Conservation (phyloP, 2,797 vertebrate genomes). For the Spondyliosoma cantharus region DNA sequence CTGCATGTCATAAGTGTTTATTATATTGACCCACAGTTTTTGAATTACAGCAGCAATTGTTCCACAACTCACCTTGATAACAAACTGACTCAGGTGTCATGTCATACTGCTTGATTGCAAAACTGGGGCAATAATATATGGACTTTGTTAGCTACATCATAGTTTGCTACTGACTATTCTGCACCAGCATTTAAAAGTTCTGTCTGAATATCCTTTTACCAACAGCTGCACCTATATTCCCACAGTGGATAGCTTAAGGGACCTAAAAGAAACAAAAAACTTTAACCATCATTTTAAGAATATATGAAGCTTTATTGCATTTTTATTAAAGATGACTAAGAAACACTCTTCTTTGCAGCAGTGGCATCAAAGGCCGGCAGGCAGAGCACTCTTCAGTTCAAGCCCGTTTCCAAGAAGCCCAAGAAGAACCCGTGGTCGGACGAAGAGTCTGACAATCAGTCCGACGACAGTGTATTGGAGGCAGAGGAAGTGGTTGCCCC, state of each 20-base stretch:
- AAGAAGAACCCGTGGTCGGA: slow-evolving; percentile 87
- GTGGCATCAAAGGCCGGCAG: slow-evolving; percentile 80
- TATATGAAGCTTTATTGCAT: background rate
- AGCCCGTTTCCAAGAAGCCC: slow-evolving; percentile 83
- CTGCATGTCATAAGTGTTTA: background rate
- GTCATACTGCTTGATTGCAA: background rate
- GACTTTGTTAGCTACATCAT: background rate
- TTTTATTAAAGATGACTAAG: background rate
- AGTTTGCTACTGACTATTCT: background rate
- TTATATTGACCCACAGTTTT: background rate
- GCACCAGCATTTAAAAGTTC: background rate
- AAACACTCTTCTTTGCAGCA: slow-evolving; percentile 29
- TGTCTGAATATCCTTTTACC: too few relatives aligned
- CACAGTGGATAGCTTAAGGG: background rate
- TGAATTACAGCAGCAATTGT: background rate
- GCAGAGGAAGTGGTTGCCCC: slow-evolving; percentile 62
- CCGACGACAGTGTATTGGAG: slow-evolving; percentile 65
- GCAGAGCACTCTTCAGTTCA: slow-evolving; percentile 92
- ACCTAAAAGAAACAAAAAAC: too few relatives aligned
- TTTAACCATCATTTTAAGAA: too few relatives aligned
- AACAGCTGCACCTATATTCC: background rate
- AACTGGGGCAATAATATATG: background rate
- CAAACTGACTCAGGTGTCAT: background rate
- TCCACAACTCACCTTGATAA: background rate
- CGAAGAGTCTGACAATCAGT: slow-evolving; percentile 70